These are phyloP conservation scores for Ochlodes sylvanus DNA, from an alignment of 2,888 invertebrate species.

Conservation along the genomic window DNA sequence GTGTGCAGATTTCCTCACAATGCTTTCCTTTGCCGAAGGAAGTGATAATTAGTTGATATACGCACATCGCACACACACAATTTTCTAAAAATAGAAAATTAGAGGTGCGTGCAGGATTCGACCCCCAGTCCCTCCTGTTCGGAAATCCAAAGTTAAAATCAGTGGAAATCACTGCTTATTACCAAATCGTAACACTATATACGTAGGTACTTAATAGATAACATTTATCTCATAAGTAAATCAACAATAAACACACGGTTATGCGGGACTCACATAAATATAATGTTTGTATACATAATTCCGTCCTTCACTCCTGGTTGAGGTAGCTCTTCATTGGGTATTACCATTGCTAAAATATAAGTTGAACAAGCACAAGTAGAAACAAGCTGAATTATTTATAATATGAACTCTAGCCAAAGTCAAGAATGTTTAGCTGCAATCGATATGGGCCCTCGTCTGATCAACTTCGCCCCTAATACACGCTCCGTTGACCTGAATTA, in stretches of 20 bases:
- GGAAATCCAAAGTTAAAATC: too few species aligned
- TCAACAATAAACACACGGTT: not conserved
- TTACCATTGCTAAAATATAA: constrained; percentile 22
- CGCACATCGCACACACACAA: too few species aligned
- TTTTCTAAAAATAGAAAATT: too few species aligned
- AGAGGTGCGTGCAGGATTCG: too few species aligned
- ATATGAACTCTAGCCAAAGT: constrained; percentile 34
- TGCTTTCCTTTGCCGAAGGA: too few species aligned
- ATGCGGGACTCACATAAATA: not conserved
- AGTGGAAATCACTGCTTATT: too few species aligned
- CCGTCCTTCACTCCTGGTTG: not conserved
- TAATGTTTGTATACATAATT: not conserved
- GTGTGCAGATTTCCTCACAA: too few species aligned
- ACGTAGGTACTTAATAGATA: not conserved
- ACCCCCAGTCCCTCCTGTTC: too few species aligned
- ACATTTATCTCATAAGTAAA: not conserved
- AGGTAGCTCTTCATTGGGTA: constrained; percentile 14
- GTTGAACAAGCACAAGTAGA: constrained; percentile 26
- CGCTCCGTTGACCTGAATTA: constrained; percentile 34
- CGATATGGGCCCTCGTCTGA: constrained; percentile 33
- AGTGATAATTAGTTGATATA: too few species aligned
- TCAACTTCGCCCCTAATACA: constrained; percentile 33
- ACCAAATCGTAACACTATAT: too few species aligned
- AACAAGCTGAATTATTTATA: constrained; percentile 34
- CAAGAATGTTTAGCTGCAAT: constrained; percentile 33